Percentiles rank a stretch among this genome's conserved stretches.
Evolutionary conservation across 2,113 vertebrate genomes (phyloP).

Genomic region (Ibidorhyncha struthersii): DNA sequence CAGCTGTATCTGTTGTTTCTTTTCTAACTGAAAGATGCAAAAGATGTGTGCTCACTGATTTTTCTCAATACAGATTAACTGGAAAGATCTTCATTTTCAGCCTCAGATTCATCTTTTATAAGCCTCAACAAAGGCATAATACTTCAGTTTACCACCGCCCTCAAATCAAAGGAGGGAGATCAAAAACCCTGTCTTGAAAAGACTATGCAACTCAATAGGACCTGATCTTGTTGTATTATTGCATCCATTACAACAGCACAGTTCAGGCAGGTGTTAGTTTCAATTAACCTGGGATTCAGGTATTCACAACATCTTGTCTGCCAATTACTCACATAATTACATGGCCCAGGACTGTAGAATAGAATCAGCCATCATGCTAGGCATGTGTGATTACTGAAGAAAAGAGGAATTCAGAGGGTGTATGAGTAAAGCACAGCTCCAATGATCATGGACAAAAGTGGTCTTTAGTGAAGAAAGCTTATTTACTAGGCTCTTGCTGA

Average conservation of each 20-base stretch:
- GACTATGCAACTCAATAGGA: slow-evolving; percentile 78
- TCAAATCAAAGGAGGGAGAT: slow-evolving; percentile 57
- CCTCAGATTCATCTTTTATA: slow-evolving; percentile 34
- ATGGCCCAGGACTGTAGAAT: slow-evolving; percentile 76
- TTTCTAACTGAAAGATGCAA: slow-evolving; percentile 8
- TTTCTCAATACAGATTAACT: slow-evolving; percentile 13
- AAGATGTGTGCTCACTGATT: slow-evolving; percentile 16
- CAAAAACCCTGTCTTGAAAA: slow-evolving; percentile 62
- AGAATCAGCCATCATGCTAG: slow-evolving; percentile 76
- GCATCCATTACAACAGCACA: slow-evolving; percentile 69
- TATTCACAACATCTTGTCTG: slow-evolving; percentile 74
- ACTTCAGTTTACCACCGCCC: background rate
- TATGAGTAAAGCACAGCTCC: slow-evolving; percentile 68
- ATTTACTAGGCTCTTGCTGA: slow-evolving; percentile 38
- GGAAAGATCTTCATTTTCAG: slow-evolving; percentile 41
- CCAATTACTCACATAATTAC: slow-evolving; percentile 81
- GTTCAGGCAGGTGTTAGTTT: slow-evolving; percentile 74
- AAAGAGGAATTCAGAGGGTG: slow-evolving; percentile 74
- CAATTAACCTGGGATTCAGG: slow-evolving; percentile 79
- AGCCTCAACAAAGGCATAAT: slow-evolving; percentile 10
- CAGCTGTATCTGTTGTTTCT: background rate
- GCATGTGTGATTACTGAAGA: slow-evolving; percentile 81
- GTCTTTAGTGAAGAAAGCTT: slow-evolving; percentile 58
- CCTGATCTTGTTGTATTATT: slow-evolving; percentile 71
- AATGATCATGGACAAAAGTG: slow-evolving; percentile 65